A percentile compares a stretch with the other conserved stretches of the same genome.
These are phyloP conservation scores for Mycteria americana DNA, from an alignment of 2,797 vertebrate species.

Conservation along the genomic window DNA sequence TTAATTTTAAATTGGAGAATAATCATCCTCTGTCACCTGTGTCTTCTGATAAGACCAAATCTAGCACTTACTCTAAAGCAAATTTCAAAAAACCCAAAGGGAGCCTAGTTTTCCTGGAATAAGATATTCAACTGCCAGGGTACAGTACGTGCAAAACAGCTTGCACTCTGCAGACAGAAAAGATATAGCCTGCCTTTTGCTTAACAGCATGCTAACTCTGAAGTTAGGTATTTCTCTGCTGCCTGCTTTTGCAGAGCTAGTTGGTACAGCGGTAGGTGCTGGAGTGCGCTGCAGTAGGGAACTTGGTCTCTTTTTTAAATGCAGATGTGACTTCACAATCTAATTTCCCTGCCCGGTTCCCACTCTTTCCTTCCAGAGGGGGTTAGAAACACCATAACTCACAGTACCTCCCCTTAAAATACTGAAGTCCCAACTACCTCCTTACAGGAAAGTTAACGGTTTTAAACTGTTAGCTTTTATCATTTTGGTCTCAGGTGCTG, in stretches of 20 bases:
- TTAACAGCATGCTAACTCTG: not conserved
- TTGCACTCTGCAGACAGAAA: not conserved
- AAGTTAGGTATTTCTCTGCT: not conserved
- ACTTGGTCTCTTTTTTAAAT: not conserved
- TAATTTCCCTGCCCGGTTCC: accelerated
- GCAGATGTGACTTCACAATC: not conserved
- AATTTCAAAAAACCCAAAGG: not conserved
- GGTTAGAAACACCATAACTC: not conserved
- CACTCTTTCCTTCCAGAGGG: not conserved
- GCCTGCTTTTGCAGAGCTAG: not conserved
- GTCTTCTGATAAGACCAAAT: not conserved
- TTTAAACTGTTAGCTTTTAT: not conserved
- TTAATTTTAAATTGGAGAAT: not conserved
- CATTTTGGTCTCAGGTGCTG: not conserved
- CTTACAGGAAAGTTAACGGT: not conserved
- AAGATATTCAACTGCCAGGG: not conserved
- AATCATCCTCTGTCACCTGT: not conserved
- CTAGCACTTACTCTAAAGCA: not conserved
- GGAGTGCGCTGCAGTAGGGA: too few relatives aligned
- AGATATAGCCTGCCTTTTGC: not conserved
- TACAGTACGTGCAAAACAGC: not conserved
- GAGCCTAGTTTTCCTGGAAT: not conserved
- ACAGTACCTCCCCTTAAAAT: not conserved
- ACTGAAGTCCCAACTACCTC: not conserved
- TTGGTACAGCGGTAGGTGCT: not conserved